Conservation (phyloP, 2,797 vertebrate species). For the Lagodon rhomboides region DNA sequence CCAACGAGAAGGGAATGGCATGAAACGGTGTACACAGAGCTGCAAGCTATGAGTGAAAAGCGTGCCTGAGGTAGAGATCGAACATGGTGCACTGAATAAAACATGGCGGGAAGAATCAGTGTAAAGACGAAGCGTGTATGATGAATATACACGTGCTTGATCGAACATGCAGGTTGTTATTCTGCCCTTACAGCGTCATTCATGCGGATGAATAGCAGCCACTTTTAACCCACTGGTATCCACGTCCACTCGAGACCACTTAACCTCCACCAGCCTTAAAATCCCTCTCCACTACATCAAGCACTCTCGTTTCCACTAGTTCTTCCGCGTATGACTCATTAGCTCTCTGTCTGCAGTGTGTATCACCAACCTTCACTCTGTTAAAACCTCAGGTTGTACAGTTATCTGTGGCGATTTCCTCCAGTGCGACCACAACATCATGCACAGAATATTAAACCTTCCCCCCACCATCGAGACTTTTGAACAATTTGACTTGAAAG, state of each 20-base stretch:
- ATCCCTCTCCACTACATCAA: slow-evolving; percentile 27
- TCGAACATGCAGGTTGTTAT: neutral
- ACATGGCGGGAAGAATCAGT: neutral
- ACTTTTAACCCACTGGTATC: slow-evolving; percentile 24
- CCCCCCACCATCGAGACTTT: neutral
- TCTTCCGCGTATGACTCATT: slow-evolving; percentile 46
- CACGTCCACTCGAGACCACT: slow-evolving; percentile 30
- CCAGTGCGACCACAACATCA: neutral
- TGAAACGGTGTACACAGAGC: too few relatives aligned
- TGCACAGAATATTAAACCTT: slow-evolving; percentile 29
- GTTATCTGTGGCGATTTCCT: slow-evolving; percentile 3
- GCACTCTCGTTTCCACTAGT: slow-evolving; percentile 7
- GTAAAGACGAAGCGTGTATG: too few relatives aligned
- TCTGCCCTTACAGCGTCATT: neutral
- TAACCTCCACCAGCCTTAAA: slow-evolving; percentile 34
- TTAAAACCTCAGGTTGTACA: neutral
- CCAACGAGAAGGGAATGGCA: neutral
- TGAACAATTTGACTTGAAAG: slow-evolving; percentile 32
- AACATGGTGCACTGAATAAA: neutral
- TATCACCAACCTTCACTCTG: slow-evolving; percentile 17
- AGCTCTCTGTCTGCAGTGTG: slow-evolving; percentile 6
- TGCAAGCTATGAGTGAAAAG: neutral
- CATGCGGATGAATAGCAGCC: neutral
- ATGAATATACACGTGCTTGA: neutral
- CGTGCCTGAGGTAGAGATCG: neutral